Conservation (phyloP, 2,888 invertebrate genomes). For the Eupithecia pulchellata region DNA sequence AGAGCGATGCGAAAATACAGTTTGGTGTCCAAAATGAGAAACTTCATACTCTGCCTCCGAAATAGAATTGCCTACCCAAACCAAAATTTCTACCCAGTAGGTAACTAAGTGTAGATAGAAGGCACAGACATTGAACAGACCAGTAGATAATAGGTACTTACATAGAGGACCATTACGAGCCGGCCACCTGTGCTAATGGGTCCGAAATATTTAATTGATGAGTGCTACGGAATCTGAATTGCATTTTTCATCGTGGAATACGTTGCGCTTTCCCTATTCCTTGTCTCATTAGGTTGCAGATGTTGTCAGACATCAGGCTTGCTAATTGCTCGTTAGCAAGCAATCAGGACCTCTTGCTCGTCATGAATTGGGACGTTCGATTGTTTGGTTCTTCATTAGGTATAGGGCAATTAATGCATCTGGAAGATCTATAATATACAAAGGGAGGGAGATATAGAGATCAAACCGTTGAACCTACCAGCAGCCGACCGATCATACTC, state of each 20-base stretch:
- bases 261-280: constrained; percentile 35
- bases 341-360: constrained; percentile 31
- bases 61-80: too few species aligned
- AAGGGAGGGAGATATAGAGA: too few species aligned
- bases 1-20: too few species aligned
- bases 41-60: too few species aligned
- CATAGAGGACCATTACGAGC: constrained; percentile 72
- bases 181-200: constrained; percentile 81
- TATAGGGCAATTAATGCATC: background rate
- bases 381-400: background rate
- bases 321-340: constrained; percentile 42
- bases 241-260: constrained; percentile 65
- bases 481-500: too few species aligned
- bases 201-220: constrained; percentile 83
- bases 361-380: constrained; percentile 15
- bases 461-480: too few species aligned
- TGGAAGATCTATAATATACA: background rate
- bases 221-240: constrained; percentile 61
- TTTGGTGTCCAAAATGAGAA: too few species aligned
- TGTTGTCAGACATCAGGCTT: constrained; percentile 34
- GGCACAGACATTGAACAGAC: constrained; percentile 57
- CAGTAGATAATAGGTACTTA: constrained; percentile 48
- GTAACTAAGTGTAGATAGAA: background rate
- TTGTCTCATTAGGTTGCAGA: constrained; percentile 38
- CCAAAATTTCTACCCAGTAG: too few species aligned